Base-by-base conservation (phyloP, 2,888 invertebrate genomes). In the Molanna angustata region DNA sequence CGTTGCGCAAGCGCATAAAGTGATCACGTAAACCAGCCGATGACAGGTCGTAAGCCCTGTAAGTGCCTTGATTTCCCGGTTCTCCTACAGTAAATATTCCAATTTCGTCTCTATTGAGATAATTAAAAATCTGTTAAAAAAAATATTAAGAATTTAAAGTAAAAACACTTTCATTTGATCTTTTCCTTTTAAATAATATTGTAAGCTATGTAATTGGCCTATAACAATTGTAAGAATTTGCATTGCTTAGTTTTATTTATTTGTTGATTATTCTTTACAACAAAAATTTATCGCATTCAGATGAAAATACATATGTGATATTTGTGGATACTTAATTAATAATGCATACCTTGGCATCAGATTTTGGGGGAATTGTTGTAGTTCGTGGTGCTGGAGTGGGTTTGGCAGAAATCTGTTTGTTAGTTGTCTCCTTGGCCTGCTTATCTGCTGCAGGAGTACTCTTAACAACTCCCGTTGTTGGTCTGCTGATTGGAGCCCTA, bases 331-430 rank as follows among this genome's bases (percentile, higher is more conserved):
- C 6, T 7, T 6, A 27, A 27, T 7, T 27, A 27, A 27, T 6
- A 11, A 11, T 27, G 11, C 11, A 46, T 61, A 76, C 75, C 71
- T 75, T 76, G 35, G 67, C 61, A 21, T 53, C 48, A 48, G 68
- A 67, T 39, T 53, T 55, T 14, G 49, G 20, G 39, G n/a, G n/a
- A n/a, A 50, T 21, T 4, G 49, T 22, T 18, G 48, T 45, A 6
- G 58, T 48, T 17, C 58, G 49, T 4, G 58, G 58, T 13, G 56
- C 58, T 6, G 72, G 54, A 68, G 72, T 62, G 65, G 74, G 59
- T 67, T 80, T 65, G 64, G 80, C 78, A 11, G 80, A 80, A 63
- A 85, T 77, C 64, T 82, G 81, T 64, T 84, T 86, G 67, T 85
- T 86, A 45, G 83, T 19, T 62, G 63, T 20, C 63, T 62, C 43